Evolutionary conservation across 2,113 vertebrate genomes (phyloP), one percentile per base, ranked within the genome.

Genomic region (Opisthocomus hoazin): DNA sequence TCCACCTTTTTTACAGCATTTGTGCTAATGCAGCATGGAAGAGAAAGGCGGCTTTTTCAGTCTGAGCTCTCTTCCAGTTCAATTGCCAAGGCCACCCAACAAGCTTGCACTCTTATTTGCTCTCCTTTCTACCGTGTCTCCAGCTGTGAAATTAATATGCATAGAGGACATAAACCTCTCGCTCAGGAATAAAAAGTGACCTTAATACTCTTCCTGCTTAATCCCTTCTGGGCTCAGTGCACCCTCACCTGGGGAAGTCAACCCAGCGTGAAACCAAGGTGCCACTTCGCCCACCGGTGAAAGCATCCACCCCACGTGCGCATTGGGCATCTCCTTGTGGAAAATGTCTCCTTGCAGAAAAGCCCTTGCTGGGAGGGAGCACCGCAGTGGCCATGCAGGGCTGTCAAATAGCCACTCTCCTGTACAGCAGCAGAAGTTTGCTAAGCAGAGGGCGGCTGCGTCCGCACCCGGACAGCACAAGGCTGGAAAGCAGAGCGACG

Each of bases 141-240:
- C 83, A 60, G 70, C 89, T 90, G 70, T 46, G 43, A 95, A 92
- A 96, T 95, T 93, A 92, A 93, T 93, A 96, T 79, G 89, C 93
- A 76, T 29, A 83, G 91, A 95, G 75, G 79, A 95, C 75, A 84
- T 12, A 88, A 90, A 88, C 74, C 65, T 75, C 75, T 56, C 6
- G 4, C 50, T 82, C 75, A 30, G 48, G 66, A 93, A 93, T 95
- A 88, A 92, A 87, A 93, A 46, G 30, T 71, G 78, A 92, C 94
- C 75, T 96, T 56, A 83, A 71, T 21, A 75, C 1, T 11, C n/a
- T 68, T 68, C 83, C 79, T 46, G 57, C 36, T 90, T 88, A 96
- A 92, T 92, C 83, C 91, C 71, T 54, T 79, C 32, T 1, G 0
- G 30, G 70, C 57, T 94, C 74, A 76, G 87, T 1, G 0, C 8